Evolutionary conservation across 2,888 invertebrate species (phyloP).

Genomic region (Sericinus montela): DNA sequence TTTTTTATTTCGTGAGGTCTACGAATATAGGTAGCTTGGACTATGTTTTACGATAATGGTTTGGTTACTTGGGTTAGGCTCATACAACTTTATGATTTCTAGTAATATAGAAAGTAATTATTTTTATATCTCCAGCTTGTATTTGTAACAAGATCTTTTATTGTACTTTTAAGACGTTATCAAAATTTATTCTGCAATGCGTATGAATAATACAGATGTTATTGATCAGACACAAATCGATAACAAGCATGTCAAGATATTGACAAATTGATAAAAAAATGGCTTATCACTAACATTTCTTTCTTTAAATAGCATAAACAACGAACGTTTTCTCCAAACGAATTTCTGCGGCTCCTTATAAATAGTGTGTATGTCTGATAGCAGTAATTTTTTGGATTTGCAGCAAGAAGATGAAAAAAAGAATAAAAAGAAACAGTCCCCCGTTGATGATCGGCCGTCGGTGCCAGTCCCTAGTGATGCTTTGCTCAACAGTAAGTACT

Average conservation of each 20-base stretch:
- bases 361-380: conserved; percentile 51
- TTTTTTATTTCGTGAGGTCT: no score
- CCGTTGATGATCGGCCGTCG: conserved; percentile 66
- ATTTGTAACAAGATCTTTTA: no score
- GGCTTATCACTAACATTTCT: conserved; percentile 25
- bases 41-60: no score
- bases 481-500: conserved; percentile 70
- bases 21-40: no score
- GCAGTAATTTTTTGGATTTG: conserved; percentile 41
- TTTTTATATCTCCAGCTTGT: no score
- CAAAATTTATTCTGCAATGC: conserved; percentile 6
- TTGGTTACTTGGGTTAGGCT: no score
- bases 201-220: conserved; percentile 9
- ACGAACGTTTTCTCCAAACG: conserved; percentile 17
- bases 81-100: no score
- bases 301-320: conserved; percentile 30
- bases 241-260: conserved; percentile 53
- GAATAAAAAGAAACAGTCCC: conserved; percentile 66
- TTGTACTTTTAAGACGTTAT: conserved; percentile 9
- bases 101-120: no score
- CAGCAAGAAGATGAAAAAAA: conserved; percentile 75
- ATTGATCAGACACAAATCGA: conserved; percentile 61
- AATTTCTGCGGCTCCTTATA: conserved; percentile 4
- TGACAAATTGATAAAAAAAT: conserved; percentile 54
- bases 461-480: conserved; percentile 75